These are phyloP conservation scores for Rhinophrynus dorsalis DNA, from an alignment of 2,797 vertebrate genomes.

Conservation along the genomic window DNA sequence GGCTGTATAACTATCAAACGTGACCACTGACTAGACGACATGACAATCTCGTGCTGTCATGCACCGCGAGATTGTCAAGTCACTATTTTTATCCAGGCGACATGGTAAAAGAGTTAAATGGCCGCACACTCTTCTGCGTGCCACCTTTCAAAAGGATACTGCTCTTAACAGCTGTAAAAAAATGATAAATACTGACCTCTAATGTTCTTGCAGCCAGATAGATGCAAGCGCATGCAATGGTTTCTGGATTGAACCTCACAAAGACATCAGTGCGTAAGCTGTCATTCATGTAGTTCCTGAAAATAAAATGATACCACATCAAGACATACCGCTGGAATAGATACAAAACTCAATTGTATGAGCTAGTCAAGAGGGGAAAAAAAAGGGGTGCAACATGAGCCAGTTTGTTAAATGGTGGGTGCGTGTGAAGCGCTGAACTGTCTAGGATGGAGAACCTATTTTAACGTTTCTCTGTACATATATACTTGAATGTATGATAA, in stretches of 20 bases:
- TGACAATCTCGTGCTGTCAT: no score
- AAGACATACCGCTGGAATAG: neutral
- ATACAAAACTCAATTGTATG: neutral
- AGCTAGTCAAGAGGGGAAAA: no score
- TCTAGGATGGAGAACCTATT: slow-evolving; percentile 74
- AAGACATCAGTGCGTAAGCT: slow-evolving; percentile 83
- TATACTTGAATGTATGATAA: neutral
- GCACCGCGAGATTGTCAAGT: no score
- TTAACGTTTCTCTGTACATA: slow-evolving; percentile 56
- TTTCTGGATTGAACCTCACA: slow-evolving; percentile 79
- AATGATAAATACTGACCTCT: slow-evolving; percentile 64
- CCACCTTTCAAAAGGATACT: no score
- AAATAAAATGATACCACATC: no score
- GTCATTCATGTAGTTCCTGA: slow-evolving; percentile 88
- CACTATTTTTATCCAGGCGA: no score
- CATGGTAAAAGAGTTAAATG: no score
- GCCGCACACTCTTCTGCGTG: no score
- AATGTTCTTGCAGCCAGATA: slow-evolving; percentile 78
- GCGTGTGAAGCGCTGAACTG: neutral
- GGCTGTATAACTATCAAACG: no score
- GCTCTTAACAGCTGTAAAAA: no score
- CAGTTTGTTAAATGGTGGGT: neutral
- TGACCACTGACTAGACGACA: no score
- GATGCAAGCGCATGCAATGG: slow-evolving; percentile 82
- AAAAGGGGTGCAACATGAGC: no score